phyloP scores from a whole-genome alignment of 2,888 invertebrate species.

The Psylliodes chrysocephalus region DNA sequence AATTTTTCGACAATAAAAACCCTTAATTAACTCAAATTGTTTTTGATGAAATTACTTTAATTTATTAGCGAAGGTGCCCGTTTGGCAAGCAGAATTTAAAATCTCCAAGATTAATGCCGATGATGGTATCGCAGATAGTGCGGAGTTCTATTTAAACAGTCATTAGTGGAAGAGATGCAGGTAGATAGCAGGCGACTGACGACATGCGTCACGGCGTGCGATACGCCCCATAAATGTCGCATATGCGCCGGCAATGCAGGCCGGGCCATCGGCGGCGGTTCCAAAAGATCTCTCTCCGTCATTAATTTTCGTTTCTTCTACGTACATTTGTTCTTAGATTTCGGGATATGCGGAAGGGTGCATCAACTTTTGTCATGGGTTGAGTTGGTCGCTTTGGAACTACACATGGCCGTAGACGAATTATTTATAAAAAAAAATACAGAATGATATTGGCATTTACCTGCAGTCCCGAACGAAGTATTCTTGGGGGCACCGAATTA shows the following conservation, averaged over 20 bases:
- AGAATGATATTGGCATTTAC: no score
- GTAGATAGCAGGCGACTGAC: conserved; percentile 59
- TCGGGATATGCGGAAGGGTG: conserved; percentile 26
- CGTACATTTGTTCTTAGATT: conserved; percentile 17
- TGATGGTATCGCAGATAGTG: conserved; percentile 38
- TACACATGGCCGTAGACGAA: conserved; percentile 21
- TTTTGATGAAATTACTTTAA: neutral
- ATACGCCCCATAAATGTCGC: conserved; percentile 62
- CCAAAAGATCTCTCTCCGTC: conserved; percentile 55
- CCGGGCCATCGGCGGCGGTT: conserved; percentile 57
- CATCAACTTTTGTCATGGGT: conserved; percentile 15
- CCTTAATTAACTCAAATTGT: conserved; percentile 19
- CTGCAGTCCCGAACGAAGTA: no score
- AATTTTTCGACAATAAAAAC: neutral
- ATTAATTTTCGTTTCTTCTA: conserved; percentile 45
- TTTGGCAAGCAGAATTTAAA: conserved; percentile 37
- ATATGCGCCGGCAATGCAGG: conserved; percentile 46
- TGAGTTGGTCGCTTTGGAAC: neutral
- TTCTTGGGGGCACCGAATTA: no score
- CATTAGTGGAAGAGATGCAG: conserved; percentile 61
- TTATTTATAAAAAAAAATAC: no score
- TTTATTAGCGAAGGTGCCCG: conserved; percentile 35
- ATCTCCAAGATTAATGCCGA: conserved; percentile 32
- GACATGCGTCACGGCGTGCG: conserved; percentile 63
- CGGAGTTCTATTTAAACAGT: conserved; percentile 57